Conservation (phyloP, 2,113 vertebrate species). For the Spilogale gracilis region DNA sequence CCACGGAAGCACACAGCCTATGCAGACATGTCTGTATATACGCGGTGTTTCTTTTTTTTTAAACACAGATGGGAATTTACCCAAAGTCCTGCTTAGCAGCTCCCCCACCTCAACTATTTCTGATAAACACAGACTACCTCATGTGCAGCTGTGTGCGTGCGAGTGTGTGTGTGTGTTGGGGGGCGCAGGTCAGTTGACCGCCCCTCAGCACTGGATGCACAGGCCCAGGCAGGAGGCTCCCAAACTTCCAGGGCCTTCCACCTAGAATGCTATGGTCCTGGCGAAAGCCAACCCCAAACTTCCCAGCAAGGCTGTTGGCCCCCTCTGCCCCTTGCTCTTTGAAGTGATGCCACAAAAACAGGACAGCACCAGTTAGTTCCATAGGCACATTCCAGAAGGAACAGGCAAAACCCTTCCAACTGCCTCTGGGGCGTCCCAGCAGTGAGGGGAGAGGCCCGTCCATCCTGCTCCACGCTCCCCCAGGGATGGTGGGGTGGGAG, state of each 20-base stretch:
- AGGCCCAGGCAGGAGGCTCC: fast-evolving
- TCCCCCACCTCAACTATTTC: fast-evolving
- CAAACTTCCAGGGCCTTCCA: fast-evolving
- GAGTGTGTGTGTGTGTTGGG: too few species aligned
- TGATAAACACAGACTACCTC: fast-evolving
- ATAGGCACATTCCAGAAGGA: fast-evolving
- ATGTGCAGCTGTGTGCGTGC: background rate
- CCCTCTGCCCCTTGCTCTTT: background rate
- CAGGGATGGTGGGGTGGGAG: background rate
- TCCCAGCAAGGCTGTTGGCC: fast-evolving
- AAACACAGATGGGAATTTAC: constrained; percentile 39
- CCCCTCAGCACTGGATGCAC: fast-evolving
- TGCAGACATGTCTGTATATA: background rate
- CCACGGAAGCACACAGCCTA: fast-evolving
- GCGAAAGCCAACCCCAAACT: background rate
- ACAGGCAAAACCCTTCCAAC: fast-evolving
- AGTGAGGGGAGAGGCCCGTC: background rate
- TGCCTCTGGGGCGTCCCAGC: background rate
- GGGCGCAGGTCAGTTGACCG: fast-evolving
- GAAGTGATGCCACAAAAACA: background rate
- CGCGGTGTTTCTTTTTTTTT: background rate
- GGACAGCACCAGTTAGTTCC: fast-evolving
- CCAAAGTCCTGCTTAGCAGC: background rate
- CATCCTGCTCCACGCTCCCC: background rate
- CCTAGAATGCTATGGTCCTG: fast-evolving